phyloP scores from a whole-genome alignment of 2,797 vertebrate genomes.

The Micrastur ruficollis region DNA sequence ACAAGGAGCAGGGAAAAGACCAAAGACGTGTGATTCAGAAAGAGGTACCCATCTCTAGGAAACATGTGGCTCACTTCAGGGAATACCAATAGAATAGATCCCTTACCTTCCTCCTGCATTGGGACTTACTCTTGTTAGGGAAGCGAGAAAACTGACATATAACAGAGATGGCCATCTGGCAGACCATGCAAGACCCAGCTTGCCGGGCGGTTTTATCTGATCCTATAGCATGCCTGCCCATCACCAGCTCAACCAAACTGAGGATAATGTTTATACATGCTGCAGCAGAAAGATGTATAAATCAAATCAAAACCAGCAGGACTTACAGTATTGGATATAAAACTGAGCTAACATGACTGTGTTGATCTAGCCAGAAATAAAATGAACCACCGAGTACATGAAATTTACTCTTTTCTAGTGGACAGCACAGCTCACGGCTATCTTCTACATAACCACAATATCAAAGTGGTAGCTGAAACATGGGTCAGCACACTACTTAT shows the following conservation, averaged over 20 bases:
- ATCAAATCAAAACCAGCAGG: neutral
- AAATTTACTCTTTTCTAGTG: neutral
- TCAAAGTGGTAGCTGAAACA: neutral
- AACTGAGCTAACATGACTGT: neutral
- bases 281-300: neutral
- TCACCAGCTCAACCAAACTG: neutral
- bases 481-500: neutral
- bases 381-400: accelerated
- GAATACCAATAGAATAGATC: neutral
- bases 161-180: constrained; percentile 30
- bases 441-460: neutral
- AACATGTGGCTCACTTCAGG: neutral
- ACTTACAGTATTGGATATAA: neutral
- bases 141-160: constrained; percentile 19
- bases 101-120: neutral
- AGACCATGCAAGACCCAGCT: neutral
- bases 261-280: neutral
- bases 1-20: neutral
- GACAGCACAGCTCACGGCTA: neutral
- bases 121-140: neutral
- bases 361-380: neutral
- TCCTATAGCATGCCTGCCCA: neutral
- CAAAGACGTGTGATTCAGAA: neutral
- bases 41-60: neutral
- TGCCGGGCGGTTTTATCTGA: neutral